These are phyloP conservation scores for Zootoca vivipara DNA, from an alignment of 2,113 vertebrate genomes.

Conservation along the genomic window DNA sequence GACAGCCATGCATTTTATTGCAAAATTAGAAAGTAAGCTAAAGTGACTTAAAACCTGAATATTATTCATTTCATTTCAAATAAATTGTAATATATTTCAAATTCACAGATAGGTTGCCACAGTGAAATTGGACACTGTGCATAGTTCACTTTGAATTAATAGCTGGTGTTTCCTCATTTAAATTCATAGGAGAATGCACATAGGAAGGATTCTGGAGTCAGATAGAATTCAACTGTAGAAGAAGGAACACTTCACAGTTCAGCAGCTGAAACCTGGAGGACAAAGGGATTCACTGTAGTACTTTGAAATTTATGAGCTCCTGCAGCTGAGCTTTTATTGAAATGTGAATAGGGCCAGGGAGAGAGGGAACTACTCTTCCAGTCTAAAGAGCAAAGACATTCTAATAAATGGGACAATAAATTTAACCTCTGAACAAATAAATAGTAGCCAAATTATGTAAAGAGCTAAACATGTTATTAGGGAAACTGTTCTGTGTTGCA, in stretches of 20 bases:
- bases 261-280: constrained; percentile 29
- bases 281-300: constrained; percentile 2
- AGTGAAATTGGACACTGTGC: neutral
- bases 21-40: neutral
- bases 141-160: neutral
- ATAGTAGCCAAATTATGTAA: neutral
- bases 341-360: neutral
- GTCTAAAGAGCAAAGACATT: neutral
- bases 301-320: constrained; percentile 14
- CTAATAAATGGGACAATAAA: constrained; percentile 21
- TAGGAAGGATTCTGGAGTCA: neutral
- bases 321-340: constrained; percentile 1
- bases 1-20: neutral
- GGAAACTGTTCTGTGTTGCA: neutral
- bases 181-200: constrained; percentile 15
- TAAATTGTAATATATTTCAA: neutral
- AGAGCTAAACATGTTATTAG: neutral
- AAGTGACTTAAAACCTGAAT: neutral
- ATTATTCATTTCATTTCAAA: neutral
- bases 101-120: neutral
- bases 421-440: neutral
- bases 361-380: neutral
- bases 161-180: constrained; percentile 5
- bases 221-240: neutral
- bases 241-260: constrained; percentile 20